Evolutionary conservation across 2,113 vertebrate species (phyloP), one percentile per base, ranked within the genome.

Genomic region (Melanostigma gelatinosum): DNA sequence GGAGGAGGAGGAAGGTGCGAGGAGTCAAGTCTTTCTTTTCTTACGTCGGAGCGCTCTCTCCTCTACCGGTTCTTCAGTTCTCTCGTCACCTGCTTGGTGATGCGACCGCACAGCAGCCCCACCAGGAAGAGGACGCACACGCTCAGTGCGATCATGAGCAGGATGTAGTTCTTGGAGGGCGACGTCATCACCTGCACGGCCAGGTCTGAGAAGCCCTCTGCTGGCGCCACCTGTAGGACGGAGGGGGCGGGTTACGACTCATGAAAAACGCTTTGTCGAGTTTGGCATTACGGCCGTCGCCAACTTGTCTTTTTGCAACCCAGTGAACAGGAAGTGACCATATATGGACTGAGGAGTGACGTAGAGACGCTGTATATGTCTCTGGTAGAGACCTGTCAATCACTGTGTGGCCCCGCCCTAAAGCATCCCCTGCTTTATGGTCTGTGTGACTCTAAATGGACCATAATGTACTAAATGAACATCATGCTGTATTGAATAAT

Each of bases 61-160:
- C 93, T 98, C 96, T 99, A 99, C 96, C 98, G 97, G 96, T 99
- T 96, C 94, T 99, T 99, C 88, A 98, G 96, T 96, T 99, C 90
- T 79, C 94, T 97, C 93, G 97, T 97, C 91, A 99, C 97, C 36
- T 96, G 95, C 91, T 99, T 99, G 80, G 98, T 99, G 94, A 99
- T 97, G 58, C 98, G 97, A 77, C 98, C 98, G 74, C 98, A 99
- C 92, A 99, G 95, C 87, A 99, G 96, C 72, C 98, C 98, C 18
- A 98, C 94, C 85, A 99, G 94, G 94, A 99, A 99, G 72, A 99
- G 94, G 83, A 98, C 48, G 95, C 96, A 97, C 93, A 99, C 96
- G 82, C 96, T 95, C 95, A 46, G 95, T 92, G 96, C 91, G 87
- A 97, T 97, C 91, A 98, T 96, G 34, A 91, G 54, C 42, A 99